Percentiles rank a stretch among this genome's conserved stretches.
phyloP scores from a whole-genome alignment of 2,888 invertebrate species.

The Eudasyphora cyanicolor region DNA sequence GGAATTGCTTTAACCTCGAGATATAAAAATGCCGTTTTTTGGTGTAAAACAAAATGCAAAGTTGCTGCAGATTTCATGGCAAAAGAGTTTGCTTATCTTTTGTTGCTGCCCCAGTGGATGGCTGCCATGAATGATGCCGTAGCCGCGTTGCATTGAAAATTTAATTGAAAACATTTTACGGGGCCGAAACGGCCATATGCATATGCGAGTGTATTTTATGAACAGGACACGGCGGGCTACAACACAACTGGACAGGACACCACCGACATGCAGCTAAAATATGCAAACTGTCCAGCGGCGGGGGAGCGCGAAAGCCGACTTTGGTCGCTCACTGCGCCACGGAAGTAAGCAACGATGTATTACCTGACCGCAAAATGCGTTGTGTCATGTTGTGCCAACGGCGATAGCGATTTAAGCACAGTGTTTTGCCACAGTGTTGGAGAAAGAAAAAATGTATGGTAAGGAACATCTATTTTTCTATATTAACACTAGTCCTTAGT shows the following conservation, averaged over 20 bases:
- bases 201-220: slow-evolving; percentile 37
- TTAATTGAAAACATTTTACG: slow-evolving; percentile 44
- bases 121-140: background rate
- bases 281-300: slow-evolving; percentile 44
- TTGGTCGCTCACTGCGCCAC: background rate
- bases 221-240: slow-evolving; percentile 35
- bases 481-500: no score
- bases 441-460: no score
- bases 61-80: slow-evolving; percentile 3
- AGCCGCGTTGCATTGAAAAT: slow-evolving; percentile 32
- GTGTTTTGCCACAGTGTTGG: no score
- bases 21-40: slow-evolving; percentile 23
- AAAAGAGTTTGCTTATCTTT: slow-evolving; percentile 43
- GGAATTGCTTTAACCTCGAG: slow-evolving; percentile 31
- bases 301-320: slow-evolving; percentile 1
- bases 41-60: slow-evolving; percentile 6
- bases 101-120: slow-evolving; percentile 11
- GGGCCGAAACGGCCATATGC: slow-evolving; percentile 9
- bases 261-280: slow-evolving; percentile 29
- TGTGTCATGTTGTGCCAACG: slow-evolving; percentile 34
- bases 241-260: slow-evolving; percentile 31
- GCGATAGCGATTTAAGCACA: background rate
- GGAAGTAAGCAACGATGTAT: slow-evolving; percentile 19
- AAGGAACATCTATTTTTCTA: no score
- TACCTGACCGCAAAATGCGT: slow-evolving; percentile 50